phyloP scores from a whole-genome alignment of 2,113 vertebrate genomes.

The Etia nguti region DNA sequence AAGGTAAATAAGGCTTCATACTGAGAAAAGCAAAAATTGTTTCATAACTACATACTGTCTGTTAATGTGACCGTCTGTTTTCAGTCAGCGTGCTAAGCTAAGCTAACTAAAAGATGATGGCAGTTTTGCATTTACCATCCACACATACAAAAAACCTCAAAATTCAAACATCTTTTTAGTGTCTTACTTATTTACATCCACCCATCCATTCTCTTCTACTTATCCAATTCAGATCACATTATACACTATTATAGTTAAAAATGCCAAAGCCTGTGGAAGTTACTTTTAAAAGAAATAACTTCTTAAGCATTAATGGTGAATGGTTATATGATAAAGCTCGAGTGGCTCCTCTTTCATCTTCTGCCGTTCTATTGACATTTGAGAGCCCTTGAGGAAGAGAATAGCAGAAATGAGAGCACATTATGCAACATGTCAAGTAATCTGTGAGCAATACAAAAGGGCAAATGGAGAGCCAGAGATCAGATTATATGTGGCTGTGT shows the following conservation, averaged over 20 bases:
- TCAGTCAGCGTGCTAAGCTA: background rate
- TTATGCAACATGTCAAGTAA: constrained; percentile 43
- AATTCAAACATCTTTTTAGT: background rate
- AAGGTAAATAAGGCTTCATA: background rate
- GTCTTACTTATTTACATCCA: background rate
- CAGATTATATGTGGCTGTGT: background rate
- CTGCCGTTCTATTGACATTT: constrained; percentile 8
- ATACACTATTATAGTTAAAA: background rate
- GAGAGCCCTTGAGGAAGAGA: constrained; percentile 1
- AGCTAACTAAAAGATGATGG: background rate
- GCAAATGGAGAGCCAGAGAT: background rate
- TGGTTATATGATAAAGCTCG: background rate
- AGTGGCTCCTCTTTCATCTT: constrained; percentile 6
- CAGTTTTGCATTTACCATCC: background rate
- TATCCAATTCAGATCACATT: background rate
- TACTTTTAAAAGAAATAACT: background rate
- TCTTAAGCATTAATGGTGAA: background rate
- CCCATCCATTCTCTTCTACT: background rate
- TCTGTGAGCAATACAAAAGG: constrained; percentile 29
- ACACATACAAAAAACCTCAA: background rate
- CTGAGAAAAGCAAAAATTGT: background rate
- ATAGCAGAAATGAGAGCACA: constrained; percentile 17
- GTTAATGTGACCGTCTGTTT: background rate
- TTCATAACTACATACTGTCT: background rate
- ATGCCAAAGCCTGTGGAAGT: background rate